Conservation (phyloP, 2,888 invertebrate genomes). For the Leistus spinibarbis region DNA sequence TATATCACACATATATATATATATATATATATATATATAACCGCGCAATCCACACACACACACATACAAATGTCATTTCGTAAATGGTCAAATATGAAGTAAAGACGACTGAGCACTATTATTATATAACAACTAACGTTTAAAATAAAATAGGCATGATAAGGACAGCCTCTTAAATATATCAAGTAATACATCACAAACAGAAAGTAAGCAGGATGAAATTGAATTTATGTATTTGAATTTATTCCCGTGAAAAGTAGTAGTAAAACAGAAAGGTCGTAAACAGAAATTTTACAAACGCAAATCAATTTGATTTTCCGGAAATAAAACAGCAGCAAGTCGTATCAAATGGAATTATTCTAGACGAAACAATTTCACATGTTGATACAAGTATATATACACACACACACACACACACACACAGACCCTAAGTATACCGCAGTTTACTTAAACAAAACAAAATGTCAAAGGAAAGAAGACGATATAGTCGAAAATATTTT, state of each 20-base stretch:
- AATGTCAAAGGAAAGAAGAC: neutral
- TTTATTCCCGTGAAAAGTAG: neutral
- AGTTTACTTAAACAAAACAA: neutral
- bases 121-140: no score
- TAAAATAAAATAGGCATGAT: no score
- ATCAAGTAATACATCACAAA: no score
- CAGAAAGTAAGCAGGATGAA: no score
- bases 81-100: no score
- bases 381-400: neutral
- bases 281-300: neutral
- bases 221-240: neutral
- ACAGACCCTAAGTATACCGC: conserved; percentile 14
- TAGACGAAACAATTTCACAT: neutral
- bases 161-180: no score
- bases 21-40: no score
- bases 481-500: neutral
- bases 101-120: no score
- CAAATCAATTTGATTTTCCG: neutral
- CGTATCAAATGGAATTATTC: neutral
- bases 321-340: neutral
- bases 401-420: neutral
- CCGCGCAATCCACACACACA: no score
- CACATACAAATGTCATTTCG: no score
- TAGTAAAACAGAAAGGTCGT: neutral
- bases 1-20: no score